Evolutionary conservation across 2,113 vertebrate species (phyloP).

Genomic region (Sinocyclocheilus anophthalmus): DNA sequence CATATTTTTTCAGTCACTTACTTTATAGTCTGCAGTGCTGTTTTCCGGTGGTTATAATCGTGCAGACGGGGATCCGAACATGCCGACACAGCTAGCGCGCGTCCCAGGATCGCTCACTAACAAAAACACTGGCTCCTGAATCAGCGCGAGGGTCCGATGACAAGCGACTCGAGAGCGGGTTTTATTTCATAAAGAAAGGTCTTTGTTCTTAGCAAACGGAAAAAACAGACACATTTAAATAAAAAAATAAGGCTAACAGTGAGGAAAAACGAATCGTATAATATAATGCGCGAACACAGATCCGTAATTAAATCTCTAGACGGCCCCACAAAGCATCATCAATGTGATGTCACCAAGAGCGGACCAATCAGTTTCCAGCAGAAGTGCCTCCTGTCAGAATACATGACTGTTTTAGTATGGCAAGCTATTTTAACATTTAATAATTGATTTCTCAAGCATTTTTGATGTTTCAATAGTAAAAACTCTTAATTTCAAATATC

Average conservation of each 20-base stretch:
- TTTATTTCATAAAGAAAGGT: background rate
- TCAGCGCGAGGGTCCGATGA: background rate
- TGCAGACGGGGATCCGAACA: slow-evolving; percentile 25
- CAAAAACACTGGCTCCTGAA: slow-evolving; percentile 20
- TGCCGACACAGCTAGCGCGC: slow-evolving; percentile 21
- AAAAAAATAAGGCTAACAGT: background rate
- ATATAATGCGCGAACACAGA: background rate
- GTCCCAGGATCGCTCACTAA: slow-evolving; percentile 29
- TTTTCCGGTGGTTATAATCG: slow-evolving; percentile 17
- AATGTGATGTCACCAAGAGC: background rate
- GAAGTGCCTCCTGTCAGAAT: slow-evolving; percentile 10
- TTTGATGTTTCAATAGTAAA: background rate
- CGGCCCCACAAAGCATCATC: slow-evolving; percentile 17
- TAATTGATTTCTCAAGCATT: background rate
- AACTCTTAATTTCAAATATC: background rate
- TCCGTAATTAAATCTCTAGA: slow-evolving; percentile 23
- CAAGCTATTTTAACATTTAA: background rate
- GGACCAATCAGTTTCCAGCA: slow-evolving; percentile 13
- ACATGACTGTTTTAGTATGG: background rate
- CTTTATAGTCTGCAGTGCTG: background rate
- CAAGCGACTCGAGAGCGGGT: background rate
- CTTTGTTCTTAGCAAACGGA: background rate
- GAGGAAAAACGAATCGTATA: background rate
- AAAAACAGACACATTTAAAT: background rate
- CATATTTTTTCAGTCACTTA: background rate